A percentile compares a stretch with the other conserved stretches of the same genome.
phyloP scores from a whole-genome alignment of 2,797 vertebrate genomes.

The Carapus acus region DNA sequence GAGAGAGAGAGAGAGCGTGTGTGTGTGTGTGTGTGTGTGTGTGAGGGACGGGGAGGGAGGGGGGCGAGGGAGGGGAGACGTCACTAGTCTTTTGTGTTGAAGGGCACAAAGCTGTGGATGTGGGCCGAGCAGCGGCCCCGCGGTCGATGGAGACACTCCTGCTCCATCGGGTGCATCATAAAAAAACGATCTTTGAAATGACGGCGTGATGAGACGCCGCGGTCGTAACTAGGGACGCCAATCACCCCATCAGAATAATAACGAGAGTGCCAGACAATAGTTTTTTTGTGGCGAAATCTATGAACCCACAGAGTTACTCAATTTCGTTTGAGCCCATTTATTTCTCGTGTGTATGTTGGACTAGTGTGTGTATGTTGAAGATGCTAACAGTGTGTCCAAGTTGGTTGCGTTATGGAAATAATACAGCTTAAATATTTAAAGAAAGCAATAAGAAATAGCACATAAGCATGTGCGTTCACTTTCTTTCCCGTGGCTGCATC shows the following conservation, averaged over 20 bases:
- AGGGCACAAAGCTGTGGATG: slow-evolving; percentile 3
- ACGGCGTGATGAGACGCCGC: slow-evolving; percentile 5
- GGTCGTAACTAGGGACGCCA: slow-evolving; percentile 31
- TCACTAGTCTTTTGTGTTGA: slow-evolving; percentile 4
- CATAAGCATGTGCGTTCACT: too few species aligned
- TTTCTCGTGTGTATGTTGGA: slow-evolving; percentile 38
- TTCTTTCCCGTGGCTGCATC: too few species aligned
- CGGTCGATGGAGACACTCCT: neutral
- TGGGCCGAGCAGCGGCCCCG: slow-evolving; percentile 11
- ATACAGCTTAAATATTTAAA: too few species aligned
- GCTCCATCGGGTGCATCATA: slow-evolving; percentile 1
- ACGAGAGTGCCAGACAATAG: slow-evolving; percentile 27
- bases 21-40: neutral
- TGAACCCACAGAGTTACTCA: slow-evolving; percentile 41
- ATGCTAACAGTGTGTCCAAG: too few species aligned
- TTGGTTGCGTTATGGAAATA: too few species aligned
- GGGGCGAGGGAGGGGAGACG: neutral
- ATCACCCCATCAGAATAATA: slow-evolving; percentile 19
- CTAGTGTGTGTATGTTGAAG: neutral
- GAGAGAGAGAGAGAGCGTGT: neutral
- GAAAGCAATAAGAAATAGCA: too few species aligned
- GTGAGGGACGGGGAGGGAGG: neutral
- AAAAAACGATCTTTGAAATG: slow-evolving; percentile 10
- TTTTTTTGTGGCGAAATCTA: slow-evolving; percentile 10
- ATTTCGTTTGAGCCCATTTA: slow-evolving; percentile 51